phyloP scores from a whole-genome alignment of 2,888 invertebrate species.

The Heteromyza rotundicornis region DNA sequence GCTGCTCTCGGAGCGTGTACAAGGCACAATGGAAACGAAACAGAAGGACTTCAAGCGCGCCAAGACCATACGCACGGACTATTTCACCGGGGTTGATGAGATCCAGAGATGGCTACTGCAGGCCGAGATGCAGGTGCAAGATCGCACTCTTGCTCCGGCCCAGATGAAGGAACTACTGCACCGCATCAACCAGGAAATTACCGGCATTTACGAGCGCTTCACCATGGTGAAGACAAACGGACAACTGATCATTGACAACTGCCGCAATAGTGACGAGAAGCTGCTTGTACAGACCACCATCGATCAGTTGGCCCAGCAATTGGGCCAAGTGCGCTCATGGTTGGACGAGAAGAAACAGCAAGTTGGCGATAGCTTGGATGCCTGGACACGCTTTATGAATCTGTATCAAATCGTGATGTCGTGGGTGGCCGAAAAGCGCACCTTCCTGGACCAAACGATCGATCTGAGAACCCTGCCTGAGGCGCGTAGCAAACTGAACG shows the following conservation, averaged over 20 bases:
- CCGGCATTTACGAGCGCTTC: constrained; percentile 74
- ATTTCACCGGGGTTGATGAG: constrained; percentile 78
- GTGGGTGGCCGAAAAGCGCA: constrained; percentile 84
- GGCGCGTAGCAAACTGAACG: constrained; percentile 83
- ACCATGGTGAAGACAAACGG: constrained; percentile 82
- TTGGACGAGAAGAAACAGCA: constrained; percentile 83
- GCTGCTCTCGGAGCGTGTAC: constrained; percentile 78
- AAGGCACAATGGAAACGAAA: constrained; percentile 85
- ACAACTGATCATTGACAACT: constrained; percentile 78
- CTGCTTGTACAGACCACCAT: constrained; percentile 78
- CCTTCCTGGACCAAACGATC: constrained; percentile 79
- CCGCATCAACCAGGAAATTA: constrained; percentile 77
- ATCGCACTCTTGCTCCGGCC: constrained; percentile 79
- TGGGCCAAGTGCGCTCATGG: constrained; percentile 78
- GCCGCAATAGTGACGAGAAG: constrained; percentile 78
- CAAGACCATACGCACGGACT: constrained; percentile 80
- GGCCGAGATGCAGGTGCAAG: constrained; percentile 82
- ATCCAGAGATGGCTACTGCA: constrained; percentile 84
- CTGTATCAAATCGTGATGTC: constrained; percentile 80
- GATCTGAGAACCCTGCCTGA: constrained; percentile 80
- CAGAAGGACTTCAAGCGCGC: constrained; percentile 87
- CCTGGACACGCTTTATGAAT: constrained; percentile 85
- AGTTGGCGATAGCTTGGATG: constrained; percentile 85
- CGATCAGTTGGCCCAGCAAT: constrained; percentile 77
- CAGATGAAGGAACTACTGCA: constrained; percentile 78